phyloP scores from a whole-genome alignment of 2,797 vertebrate species.

The Columba guinea region DNA sequence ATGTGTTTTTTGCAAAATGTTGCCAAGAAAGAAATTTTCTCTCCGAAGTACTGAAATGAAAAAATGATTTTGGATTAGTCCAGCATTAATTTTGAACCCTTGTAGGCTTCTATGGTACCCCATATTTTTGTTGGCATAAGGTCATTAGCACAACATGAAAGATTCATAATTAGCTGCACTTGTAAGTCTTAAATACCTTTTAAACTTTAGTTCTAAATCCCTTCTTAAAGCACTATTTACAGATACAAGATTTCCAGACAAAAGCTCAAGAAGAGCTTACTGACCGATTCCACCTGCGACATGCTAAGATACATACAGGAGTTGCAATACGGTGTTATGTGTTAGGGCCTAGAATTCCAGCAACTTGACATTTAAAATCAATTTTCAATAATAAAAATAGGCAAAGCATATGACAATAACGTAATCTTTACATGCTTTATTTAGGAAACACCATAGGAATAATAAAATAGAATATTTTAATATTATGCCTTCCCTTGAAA shows the following conservation, averaged over 20 bases:
- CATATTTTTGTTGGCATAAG: background rate
- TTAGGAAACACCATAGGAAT: background rate
- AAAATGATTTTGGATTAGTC: background rate
- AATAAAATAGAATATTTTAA: background rate
- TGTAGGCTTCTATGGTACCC: background rate
- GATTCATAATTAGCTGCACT: background rate
- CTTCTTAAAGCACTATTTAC: background rate
- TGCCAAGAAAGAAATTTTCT: background rate
- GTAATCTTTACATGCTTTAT: background rate
- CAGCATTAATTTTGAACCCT: background rate
- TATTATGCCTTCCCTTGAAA: background rate
- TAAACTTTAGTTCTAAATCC: background rate
- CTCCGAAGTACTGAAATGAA: background rate
- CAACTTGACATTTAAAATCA: background rate
- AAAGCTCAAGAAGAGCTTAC: background rate
- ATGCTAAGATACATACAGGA: background rate
- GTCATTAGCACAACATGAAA: background rate
- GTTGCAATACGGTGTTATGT: background rate
- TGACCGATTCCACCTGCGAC: background rate
- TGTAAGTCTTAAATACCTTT: background rate
- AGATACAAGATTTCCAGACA: background rate
- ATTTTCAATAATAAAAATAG: background rate
- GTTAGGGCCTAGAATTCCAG: background rate
- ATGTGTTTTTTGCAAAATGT: background rate
- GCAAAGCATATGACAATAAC: slow-evolving; percentile 14